phyloP scores from a whole-genome alignment of 2,888 invertebrate species.

The Polyploca ridens region DNA sequence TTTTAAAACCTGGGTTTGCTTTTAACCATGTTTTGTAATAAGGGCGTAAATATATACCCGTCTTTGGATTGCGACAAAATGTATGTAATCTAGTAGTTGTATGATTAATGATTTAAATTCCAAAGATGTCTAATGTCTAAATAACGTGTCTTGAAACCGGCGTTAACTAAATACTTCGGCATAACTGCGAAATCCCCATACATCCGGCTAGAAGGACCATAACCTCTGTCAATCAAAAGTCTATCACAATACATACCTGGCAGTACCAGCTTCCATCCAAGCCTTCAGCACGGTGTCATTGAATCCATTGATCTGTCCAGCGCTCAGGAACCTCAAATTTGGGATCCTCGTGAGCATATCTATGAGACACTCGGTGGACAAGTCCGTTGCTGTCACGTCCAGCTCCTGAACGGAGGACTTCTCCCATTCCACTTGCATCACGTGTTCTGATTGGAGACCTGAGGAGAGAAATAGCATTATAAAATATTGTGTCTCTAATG shows the following conservation, averaged over 20 bases:
- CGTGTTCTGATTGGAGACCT: conserved; percentile 95
- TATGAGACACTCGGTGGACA: conserved; percentile 96
- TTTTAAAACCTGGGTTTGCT: too few species aligned
- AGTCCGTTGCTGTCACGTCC: conserved; percentile 98
- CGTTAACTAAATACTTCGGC: neutral
- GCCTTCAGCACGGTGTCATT: conserved; percentile 97
- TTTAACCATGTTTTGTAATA: too few species aligned
- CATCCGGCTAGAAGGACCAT: conserved; percentile 1
- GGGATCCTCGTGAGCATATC: conserved; percentile 96
- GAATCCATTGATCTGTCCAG: conserved; percentile 98
- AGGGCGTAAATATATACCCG: too few species aligned
- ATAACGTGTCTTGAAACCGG: too few species aligned
- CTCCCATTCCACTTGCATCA: conserved; percentile 99
- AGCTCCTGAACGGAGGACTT: conserved; percentile 96
- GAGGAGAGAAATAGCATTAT: conserved; percentile 26
- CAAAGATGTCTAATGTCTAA: too few species aligned
- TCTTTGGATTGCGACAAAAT: too few species aligned
- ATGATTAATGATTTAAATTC: too few species aligned
- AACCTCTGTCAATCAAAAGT: neutral
- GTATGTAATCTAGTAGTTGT: too few species aligned
- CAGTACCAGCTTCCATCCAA: conserved; percentile 94
- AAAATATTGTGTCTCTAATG: too few species aligned
- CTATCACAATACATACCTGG: conserved; percentile 75
- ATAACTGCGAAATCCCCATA: neutral
- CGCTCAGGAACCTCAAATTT: conserved; percentile 94